Percentiles rank a stretch among this genome's conserved stretches.
Conservation (phyloP, 1,140 invertebrate genomes). For the Bombus superbus region DNA sequence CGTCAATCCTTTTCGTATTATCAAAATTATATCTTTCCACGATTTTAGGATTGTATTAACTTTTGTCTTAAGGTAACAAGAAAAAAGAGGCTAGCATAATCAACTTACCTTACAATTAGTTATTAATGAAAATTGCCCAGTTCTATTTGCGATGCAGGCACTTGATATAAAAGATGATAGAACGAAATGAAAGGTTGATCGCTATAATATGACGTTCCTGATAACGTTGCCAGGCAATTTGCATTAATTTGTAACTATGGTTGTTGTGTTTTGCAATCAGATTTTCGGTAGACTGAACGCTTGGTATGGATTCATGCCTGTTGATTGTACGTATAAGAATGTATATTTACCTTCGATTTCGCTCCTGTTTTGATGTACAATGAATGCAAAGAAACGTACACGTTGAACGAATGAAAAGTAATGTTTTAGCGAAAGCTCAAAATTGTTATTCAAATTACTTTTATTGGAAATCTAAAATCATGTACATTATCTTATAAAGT, state of each 20-base stretch:
- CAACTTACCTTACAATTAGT: neutral
- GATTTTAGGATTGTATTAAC: too few relatives aligned
- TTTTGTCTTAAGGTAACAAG: too few relatives aligned
- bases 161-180: neutral
- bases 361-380: neutral
- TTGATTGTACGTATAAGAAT: neutral
- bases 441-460: too few relatives aligned
- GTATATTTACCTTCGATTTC: neutral
- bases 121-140: neutral
- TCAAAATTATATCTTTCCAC: too few relatives aligned
- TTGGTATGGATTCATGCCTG: neutral
- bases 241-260: neutral
- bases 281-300: constrained; percentile 40
- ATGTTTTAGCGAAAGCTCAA: too few relatives aligned
- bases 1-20: too few relatives aligned
- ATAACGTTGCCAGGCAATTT: neutral
- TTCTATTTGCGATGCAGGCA: neutral
- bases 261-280: constrained; percentile 7
- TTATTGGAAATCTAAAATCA: too few relatives aligned
- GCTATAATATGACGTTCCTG: neutral
- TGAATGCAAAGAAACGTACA: neutral
- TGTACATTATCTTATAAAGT: too few relatives aligned
- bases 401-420: too few relatives aligned
- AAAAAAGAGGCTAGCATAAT: neutral
- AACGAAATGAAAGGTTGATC: neutral